Evolutionary conservation across 1,140 invertebrate genomes (phyloP), one percentile per base, ranked within the genome.

Genomic region (Bombus pyrosoma): DNA sequence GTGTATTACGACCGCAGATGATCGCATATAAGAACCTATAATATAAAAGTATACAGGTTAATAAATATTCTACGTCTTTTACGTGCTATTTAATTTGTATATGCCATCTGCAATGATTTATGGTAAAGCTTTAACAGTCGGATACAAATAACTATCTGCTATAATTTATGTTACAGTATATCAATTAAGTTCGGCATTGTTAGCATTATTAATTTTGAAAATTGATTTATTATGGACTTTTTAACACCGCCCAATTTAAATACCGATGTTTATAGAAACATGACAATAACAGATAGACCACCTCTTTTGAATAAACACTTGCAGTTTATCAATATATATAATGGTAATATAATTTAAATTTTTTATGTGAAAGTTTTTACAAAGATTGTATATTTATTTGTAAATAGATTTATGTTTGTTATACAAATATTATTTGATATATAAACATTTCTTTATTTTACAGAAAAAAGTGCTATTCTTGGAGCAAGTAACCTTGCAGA

Each of bases 401-500:
- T 28, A 39, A 39, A 53, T 68, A 43, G 0, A 57, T 57, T 59
- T 22, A 34, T 79, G 43, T 13, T n/a, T n/a, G 37, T 74, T 10
- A 34, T 59, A 72, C 64, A 87, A 66, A 82, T 43, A 28, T 85
- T 6, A 43, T 37, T 57, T 1, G 62, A 37, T 25, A 43, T 2
- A 4, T n/a, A 34, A 53, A 53, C 8, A 32, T 68, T 47, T 2
- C n/a, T 73, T 74, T 88, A 66, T 82, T 62, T 93, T 87, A 10
- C 72, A 95, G 94, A 95, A 89, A 90, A 91, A 72, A 94, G 86
- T 72, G 86, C 93, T 37, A 85, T 95, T 80, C 80, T 95, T 62
- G 95, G 94, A 47, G 94, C 92, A 39, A 93, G 90, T 86, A 94
- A 93, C 73, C 91, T 95, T 88, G 92, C 89, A 1, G 92, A 93